phyloP scores from a whole-genome alignment of 2,888 invertebrate genomes.

The Monopis laevigella region DNA sequence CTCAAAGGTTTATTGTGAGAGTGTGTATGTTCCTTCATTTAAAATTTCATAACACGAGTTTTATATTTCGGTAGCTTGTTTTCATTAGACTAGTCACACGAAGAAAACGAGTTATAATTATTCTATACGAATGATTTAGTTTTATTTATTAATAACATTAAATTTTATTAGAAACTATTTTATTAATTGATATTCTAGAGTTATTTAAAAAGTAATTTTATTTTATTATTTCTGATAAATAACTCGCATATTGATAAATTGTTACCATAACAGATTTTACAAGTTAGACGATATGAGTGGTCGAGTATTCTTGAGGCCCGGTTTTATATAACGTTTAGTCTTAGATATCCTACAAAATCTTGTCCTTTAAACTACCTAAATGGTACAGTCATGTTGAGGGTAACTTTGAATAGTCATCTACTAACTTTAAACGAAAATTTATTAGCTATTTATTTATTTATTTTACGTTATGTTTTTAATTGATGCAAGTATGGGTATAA shows the following conservation, averaged over 20 bases:
- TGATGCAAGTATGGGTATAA: no score
- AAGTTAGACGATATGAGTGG: neutral
- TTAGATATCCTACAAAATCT: no score
- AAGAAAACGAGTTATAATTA: slow-evolving; percentile 31
- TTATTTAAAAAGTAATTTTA: neutral
- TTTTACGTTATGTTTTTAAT: no score
- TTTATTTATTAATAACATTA: slow-evolving; percentile 9
- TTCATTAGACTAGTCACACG: slow-evolving; percentile 61
- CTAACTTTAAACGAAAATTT: no score
- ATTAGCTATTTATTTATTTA: no score
- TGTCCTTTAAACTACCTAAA: no score
- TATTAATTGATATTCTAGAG: neutral
- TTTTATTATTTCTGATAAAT: slow-evolving; percentile 8
- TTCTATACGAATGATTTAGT: neutral
- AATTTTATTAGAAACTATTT: neutral
- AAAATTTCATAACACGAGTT: no score
- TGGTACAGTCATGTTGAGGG: no score
- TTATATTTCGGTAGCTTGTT: slow-evolving; percentile 20
- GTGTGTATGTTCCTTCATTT: no score
- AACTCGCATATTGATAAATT: slow-evolving; percentile 28
- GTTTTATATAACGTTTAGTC: no score
- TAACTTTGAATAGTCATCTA: no score
- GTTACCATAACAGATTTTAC: slow-evolving; percentile 42
- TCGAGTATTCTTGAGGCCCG: no score
- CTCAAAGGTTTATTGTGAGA: neutral